A percentile compares a stretch with the other conserved stretches of the same genome.
These are phyloP conservation scores for Trichomalopsis sarcophagae DNA, from an alignment of 1,140 invertebrate genomes.

Conservation along the genomic window DNA sequence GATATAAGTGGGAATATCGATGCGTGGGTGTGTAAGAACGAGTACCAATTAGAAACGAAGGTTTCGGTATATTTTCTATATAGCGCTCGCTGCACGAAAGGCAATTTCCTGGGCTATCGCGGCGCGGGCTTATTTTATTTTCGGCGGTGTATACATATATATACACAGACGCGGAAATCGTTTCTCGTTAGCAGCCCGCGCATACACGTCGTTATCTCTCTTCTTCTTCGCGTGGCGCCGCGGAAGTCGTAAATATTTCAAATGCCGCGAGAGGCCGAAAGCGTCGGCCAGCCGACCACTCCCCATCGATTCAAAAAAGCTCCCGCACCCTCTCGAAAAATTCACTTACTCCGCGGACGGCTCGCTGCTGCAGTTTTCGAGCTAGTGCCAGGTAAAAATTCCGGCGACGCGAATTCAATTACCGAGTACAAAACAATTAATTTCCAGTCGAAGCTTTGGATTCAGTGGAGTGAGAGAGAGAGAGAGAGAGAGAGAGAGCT, in stretches of 20 bases:
- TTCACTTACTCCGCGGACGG: slow-evolving; percentile 14
- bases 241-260: slow-evolving; percentile 52
- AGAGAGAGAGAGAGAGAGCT: too few relatives aligned
- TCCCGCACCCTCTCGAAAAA: not conserved
- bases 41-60: not conserved
- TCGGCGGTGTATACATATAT: not conserved
- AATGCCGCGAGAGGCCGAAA: slow-evolving; percentile 8
- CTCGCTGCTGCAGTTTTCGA: too few relatives aligned
- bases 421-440: slow-evolving; percentile 23
- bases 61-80: not conserved
- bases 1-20: not conserved
- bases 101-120: not conserved
- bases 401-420: not conserved
- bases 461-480: not conserved
- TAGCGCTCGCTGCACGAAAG: not conserved
- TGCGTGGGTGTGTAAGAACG: not conserved
- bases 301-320: not conserved
- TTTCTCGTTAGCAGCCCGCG: slow-evolving; percentile 32
- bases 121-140: slow-evolving; percentile 2
- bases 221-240: slow-evolving; percentile 34
- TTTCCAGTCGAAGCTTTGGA: slow-evolving; percentile 1
- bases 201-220: slow-evolving; percentile 28
- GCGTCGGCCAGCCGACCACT: not conserved
- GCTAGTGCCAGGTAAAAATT: too few relatives aligned
- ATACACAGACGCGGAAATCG: slow-evolving; percentile 23